Evolutionary conservation across 2,888 invertebrate genomes (phyloP).

Genomic region (Eueremaeus valkanovi): DNA sequence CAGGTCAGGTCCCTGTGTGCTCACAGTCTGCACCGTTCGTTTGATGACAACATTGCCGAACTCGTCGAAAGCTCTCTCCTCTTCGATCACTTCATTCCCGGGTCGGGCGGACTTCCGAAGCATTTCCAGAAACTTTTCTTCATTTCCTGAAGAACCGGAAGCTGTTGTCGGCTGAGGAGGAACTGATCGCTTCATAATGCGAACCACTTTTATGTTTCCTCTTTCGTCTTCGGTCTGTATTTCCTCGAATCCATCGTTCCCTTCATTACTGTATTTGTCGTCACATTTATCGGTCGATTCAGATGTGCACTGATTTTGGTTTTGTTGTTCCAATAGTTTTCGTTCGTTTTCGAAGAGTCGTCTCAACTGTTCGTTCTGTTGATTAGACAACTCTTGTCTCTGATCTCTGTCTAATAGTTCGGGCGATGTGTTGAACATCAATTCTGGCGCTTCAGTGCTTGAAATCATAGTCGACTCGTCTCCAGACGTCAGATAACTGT

Average conservation of each 20-base stretch:
- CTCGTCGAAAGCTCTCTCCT: conserved; percentile 43
- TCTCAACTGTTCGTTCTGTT: not conserved
- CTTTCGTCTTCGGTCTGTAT: conserved; percentile 57
- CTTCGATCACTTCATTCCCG: conserved; percentile 43
- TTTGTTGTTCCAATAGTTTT: not conserved
- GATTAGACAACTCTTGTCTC: not conserved
- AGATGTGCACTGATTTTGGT: not conserved
- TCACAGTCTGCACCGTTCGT: conserved; percentile 42
- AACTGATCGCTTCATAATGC: conserved; percentile 51
- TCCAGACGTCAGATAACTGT: conserved; percentile 59
- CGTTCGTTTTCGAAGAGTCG: conserved; percentile 23
- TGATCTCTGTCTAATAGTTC: not conserved
- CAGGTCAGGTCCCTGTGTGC: conserved; percentile 42
- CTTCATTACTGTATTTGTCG: conserved; percentile 48
- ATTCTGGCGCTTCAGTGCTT: conserved; percentile 66
- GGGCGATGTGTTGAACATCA: not conserved
- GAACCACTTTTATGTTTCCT: conserved; percentile 60
- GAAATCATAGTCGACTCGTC: conserved; percentile 77
- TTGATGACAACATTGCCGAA: conserved; percentile 44
- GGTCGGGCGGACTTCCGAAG: conserved; percentile 28
- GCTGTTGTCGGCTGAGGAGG: conserved; percentile 2
- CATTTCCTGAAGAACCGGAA: conserved; percentile 18
- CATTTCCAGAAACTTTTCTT: conserved; percentile 28
- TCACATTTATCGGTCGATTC: not conserved
- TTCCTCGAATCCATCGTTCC: conserved; percentile 58